These are phyloP conservation scores for Drosophila niveifrons DNA, from an alignment of 2,888 invertebrate genomes.

Conservation along the genomic window DNA sequence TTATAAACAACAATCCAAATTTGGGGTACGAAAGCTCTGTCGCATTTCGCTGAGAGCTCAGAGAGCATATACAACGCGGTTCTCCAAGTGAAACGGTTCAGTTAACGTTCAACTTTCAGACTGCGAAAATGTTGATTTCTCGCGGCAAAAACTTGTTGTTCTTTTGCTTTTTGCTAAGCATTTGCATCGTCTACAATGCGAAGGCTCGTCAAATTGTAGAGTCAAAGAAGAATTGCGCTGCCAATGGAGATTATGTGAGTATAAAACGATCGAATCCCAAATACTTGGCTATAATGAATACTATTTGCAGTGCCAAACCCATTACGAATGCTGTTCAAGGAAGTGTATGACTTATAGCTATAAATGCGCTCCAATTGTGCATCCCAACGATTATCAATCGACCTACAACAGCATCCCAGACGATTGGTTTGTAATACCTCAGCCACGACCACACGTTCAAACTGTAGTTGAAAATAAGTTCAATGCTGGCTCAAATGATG, in stretches of 20 bases:
- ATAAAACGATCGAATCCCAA: background rate
- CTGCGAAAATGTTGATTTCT: conserved; percentile 55
- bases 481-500: background rate
- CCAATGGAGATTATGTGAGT: conserved; percentile 77
- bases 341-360: conserved; percentile 79
- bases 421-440: background rate
- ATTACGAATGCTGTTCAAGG: conserved; percentile 83
- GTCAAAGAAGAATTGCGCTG: conserved; percentile 48
- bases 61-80: conserved; percentile 37
- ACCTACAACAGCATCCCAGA: background rate
- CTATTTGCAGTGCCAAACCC: conserved; percentile 78
- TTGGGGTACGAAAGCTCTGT: conserved; percentile 6
- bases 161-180: conserved; percentile 43
- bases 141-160: conserved; percentile 27
- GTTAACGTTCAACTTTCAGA: conserved; percentile 54
- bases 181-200: conserved; percentile 5
- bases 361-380: conserved; percentile 65
- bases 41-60: conserved; percentile 5
- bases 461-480: background rate
- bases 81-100: conserved; percentile 43
- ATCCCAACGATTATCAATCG: background rate
- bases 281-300: background rate
- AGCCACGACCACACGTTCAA: background rate
- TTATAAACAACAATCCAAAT: conserved; percentile 14
- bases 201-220: conserved; percentile 12